Percentiles rank a stretch among this genome's conserved stretches.
These are phyloP conservation scores for Oreochromis spilurus DNA, from an alignment of 2,113 vertebrate species.

Conservation along the genomic window DNA sequence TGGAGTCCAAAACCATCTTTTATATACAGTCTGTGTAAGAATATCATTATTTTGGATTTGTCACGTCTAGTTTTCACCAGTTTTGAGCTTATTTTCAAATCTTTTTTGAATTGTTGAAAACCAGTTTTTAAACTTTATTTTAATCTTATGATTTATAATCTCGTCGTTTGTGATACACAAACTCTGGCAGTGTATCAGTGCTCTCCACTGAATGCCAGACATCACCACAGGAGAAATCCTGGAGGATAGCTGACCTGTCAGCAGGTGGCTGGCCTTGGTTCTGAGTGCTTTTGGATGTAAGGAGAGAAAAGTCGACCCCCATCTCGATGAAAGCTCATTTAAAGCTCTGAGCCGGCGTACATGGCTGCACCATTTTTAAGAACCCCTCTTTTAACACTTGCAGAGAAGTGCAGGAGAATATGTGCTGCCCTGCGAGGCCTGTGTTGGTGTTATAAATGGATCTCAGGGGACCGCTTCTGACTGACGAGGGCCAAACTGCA, in stretches of 20 bases:
- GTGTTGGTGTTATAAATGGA: slow-evolving; percentile 52
- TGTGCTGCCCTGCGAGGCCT: slow-evolving; percentile 30
- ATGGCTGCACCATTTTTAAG: slow-evolving; percentile 61
- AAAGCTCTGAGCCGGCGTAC: slow-evolving; percentile 23
- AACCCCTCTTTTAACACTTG: slow-evolving; percentile 73
- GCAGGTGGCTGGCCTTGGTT: slow-evolving; percentile 28
- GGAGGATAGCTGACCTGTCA: slow-evolving; percentile 55
- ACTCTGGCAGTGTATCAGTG: fast-evolving
- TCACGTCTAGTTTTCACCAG: fast-evolving
- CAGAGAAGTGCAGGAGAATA: slow-evolving; percentile 52
- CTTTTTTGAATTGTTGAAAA: not conserved
- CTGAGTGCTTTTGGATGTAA: slow-evolving; percentile 46
- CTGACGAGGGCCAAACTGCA: slow-evolving; percentile 50
- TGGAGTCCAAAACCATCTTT: not conserved
- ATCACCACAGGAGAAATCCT: not conserved
- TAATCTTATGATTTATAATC: fast-evolving
- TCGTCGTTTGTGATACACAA: not conserved
- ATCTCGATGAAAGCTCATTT: slow-evolving; percentile 63
- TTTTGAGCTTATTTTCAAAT: not conserved
- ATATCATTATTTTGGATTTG: not conserved
- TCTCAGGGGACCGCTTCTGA: slow-evolving; percentile 52
- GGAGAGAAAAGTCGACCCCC: slow-evolving; percentile 39
- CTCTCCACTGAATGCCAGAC: not conserved
- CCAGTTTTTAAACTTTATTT: not conserved
- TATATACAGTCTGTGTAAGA: not conserved